Evolutionary conservation across 2,888 invertebrate species (phyloP).

Genomic region (Zaprionus obscuricornis): DNA sequence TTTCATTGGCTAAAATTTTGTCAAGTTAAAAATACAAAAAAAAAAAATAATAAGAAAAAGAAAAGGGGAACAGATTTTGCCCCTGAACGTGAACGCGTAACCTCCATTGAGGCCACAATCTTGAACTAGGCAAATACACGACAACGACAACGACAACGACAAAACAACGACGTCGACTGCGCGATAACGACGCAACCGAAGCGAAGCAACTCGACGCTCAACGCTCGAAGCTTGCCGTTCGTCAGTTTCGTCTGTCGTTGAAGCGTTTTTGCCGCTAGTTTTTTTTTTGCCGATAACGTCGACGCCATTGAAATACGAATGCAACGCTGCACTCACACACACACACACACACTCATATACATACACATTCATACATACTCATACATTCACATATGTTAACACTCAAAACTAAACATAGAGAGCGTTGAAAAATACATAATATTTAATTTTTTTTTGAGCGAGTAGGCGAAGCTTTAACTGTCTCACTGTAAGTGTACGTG

Average conservation of each 20-base stretch:
- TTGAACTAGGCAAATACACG: constrained; percentile 71
- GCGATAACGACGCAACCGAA: constrained; percentile 3
- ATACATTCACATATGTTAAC: not conserved
- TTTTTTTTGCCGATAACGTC: constrained; percentile 45
- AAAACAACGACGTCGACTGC: not conserved
- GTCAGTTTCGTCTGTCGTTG: constrained; percentile 16
- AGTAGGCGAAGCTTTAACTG: constrained; percentile 45
- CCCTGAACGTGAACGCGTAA: constrained; percentile 82
- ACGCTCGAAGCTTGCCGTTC: not conserved
- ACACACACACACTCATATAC: constrained; percentile 15
- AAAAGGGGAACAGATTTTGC: constrained; percentile 46
- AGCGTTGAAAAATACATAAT: too few species aligned
- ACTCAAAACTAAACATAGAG: too few species aligned
- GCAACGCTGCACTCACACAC: constrained; percentile 47
- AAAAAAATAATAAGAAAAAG: too few species aligned
- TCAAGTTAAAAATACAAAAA: too few species aligned
- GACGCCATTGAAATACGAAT: constrained; percentile 73
- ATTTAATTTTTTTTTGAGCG: constrained; percentile 34
- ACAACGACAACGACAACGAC: not conserved
- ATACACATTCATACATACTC: not conserved
- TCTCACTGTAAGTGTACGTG: constrained; percentile 26
- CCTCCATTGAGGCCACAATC: constrained; percentile 82
- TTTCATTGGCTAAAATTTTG: too few species aligned
- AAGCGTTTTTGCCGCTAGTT: constrained; percentile 41
- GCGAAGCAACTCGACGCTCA: constrained; percentile 20